phyloP scores from a whole-genome alignment of 2,797 vertebrate genomes.

The Hoplostethus atlanticus region DNA sequence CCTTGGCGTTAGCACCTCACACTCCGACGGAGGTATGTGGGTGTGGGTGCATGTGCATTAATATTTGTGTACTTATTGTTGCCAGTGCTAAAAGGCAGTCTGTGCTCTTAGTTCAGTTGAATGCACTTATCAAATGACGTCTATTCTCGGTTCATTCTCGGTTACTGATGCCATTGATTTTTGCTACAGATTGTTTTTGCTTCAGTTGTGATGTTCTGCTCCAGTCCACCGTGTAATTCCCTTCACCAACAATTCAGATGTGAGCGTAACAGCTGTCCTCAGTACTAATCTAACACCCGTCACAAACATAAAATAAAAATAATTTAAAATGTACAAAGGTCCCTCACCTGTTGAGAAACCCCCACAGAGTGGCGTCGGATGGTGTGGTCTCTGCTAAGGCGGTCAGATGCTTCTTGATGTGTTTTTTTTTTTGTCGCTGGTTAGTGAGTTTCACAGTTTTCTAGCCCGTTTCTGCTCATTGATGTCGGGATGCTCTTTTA shows the following conservation, averaged over 20 bases:
- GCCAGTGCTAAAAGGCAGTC: slow-evolving; percentile 18
- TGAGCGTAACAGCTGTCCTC: not conserved
- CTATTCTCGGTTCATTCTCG: slow-evolving; percentile 24
- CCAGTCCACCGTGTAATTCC: no score
- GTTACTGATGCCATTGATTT: slow-evolving; percentile 8
- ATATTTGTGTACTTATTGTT: slow-evolving; percentile 22
- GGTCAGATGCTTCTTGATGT: slow-evolving; percentile 12
- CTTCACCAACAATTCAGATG: not conserved
- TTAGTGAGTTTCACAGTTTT: not conserved
- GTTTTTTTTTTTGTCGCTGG: not conserved
- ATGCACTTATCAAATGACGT: slow-evolving; percentile 4
- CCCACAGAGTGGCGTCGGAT: slow-evolving; percentile 10
- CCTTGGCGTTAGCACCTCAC: slow-evolving; percentile 78
- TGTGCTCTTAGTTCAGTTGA: slow-evolving; percentile 9
- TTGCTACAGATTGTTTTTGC: not conserved
- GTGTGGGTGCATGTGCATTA: slow-evolving; percentile 15
- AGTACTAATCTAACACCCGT: no score
- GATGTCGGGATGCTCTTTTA: slow-evolving; percentile 27
- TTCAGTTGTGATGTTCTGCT: no score
- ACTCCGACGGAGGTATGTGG: slow-evolving; percentile 53
- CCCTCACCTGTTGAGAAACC: slow-evolving; percentile 29
- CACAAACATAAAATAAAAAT: no score
- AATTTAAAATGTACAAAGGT: slow-evolving; percentile 19
- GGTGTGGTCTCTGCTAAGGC: not conserved
- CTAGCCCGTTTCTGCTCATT: slow-evolving; percentile 30